A percentile compares a stretch with the other conserved stretches of the same genome.
phyloP scores from a whole-genome alignment of 1,140 invertebrate genomes.

The Sipha flava region DNA sequence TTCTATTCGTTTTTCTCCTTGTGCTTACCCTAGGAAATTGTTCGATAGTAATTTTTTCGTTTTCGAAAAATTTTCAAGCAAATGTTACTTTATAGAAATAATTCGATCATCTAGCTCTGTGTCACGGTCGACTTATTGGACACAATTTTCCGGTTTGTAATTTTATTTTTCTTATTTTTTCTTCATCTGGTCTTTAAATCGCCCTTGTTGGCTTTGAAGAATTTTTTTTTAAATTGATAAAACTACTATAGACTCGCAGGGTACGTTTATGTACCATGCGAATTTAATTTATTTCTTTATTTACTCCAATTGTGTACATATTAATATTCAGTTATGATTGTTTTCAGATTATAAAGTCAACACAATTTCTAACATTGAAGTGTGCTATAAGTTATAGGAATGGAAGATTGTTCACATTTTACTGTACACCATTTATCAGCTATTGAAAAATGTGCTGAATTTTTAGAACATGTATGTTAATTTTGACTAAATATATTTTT shows the following conservation, averaged over 20 bases:
- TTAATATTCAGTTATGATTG: neutral
- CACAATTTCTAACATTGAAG: neutral
- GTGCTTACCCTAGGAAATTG: too few species aligned
- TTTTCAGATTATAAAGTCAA: neutral
- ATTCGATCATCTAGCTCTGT: neutral
- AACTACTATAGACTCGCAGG: too few species aligned
- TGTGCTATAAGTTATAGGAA: neutral
- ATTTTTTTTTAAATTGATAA: too few species aligned
- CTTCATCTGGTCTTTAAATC: too few species aligned
- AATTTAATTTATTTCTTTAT: too few species aligned
- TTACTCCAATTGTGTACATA: too few species aligned
- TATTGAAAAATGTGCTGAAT: constrained; percentile 16
- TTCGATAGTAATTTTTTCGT: neutral
- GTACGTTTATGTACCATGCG: too few species aligned
- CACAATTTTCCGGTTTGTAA: neutral
- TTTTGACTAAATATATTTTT: neutral
- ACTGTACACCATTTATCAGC: constrained; percentile 1
- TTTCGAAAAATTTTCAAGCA: neutral
- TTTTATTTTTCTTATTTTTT: neutral
- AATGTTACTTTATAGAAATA: neutral
- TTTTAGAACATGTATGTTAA: constrained; percentile 13
- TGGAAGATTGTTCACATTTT: constrained; percentile 24
- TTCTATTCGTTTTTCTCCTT: neutral
- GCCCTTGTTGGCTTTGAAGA: too few species aligned
- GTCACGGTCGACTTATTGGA: neutral